These are phyloP conservation scores for Cacajao melanocephalus DNA, from an alignment of 2,797 vertebrate genomes.

Conservation along the genomic window DNA sequence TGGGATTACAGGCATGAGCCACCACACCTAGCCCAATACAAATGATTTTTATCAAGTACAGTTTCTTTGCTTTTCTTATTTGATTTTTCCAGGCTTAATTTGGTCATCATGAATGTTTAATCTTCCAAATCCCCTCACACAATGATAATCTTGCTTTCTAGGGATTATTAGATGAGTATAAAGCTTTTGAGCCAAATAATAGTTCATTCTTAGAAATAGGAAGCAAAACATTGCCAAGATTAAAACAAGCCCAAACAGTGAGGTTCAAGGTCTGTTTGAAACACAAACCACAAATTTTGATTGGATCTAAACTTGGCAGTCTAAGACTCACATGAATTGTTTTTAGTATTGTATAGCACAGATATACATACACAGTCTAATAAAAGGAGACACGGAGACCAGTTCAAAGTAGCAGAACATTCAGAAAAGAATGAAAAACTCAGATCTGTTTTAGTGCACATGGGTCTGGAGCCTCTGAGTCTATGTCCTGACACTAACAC, in stretches of 20 bases:
- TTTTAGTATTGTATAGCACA: conserved; percentile 32
- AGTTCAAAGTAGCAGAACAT: conserved; percentile 52
- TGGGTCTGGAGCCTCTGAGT: neutral
- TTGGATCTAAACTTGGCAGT: conserved; percentile 68
- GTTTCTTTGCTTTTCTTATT: neutral
- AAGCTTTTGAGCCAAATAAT: conserved; percentile 58
- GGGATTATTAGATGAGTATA: conserved; percentile 67
- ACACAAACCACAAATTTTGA: conserved; percentile 72
- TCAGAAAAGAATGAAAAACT: conserved; percentile 33
- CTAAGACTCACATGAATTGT: neutral
- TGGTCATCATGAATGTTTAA: conserved; percentile 3
- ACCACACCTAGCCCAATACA: neutral
- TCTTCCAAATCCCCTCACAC: conserved; percentile 11
- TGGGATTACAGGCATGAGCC: neutral
- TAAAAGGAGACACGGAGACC: conserved; percentile 13
- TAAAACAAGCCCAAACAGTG: conserved; percentile 65
- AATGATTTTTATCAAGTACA: conserved; percentile 17
- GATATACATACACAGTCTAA: neutral
- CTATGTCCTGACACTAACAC: neutral
- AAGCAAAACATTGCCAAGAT: conserved; percentile 68
- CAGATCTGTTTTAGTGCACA: neutral
- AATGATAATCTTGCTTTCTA: conserved; percentile 65
- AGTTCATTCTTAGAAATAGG: conserved; percentile 72
- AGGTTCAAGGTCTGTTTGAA: conserved; percentile 70
- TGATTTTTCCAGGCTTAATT: neutral